These are phyloP conservation scores for Phrynocephalus forsythii DNA, from an alignment of 2,797 vertebrate species.

Conservation along the genomic window DNA sequence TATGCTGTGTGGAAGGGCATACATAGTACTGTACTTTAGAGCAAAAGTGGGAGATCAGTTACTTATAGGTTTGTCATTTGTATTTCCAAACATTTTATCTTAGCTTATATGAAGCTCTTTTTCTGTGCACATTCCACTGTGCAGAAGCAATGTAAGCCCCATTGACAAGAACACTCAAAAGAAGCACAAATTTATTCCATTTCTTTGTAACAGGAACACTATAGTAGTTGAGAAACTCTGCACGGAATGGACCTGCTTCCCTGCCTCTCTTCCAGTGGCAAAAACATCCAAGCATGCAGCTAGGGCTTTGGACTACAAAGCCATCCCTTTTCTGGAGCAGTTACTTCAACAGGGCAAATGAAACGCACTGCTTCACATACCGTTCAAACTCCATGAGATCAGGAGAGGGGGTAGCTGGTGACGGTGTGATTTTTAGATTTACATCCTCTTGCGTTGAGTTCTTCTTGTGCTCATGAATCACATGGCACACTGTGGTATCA, in stretches of 20 bases:
- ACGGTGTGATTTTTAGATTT: constrained; percentile 52
- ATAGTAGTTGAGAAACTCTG: background rate
- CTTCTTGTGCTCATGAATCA: constrained; percentile 57
- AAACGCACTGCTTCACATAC: constrained; percentile 67
- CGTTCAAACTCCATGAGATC: constrained; percentile 84
- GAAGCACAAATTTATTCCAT: background rate
- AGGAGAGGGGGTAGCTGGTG: constrained; percentile 55
- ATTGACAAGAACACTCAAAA: background rate
- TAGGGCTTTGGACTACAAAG: background rate
- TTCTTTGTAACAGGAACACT: background rate
- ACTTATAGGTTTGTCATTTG: background rate
- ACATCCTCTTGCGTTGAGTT: constrained; percentile 60
- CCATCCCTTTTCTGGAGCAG: background rate
- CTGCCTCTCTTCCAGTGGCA: background rate
- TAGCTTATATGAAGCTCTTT: background rate
- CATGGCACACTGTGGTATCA: constrained; percentile 37
- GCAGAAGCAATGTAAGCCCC: background rate
- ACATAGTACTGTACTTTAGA: background rate
- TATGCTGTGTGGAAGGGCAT: background rate
- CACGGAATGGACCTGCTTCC: background rate
- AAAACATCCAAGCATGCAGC: background rate
- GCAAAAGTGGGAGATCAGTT: background rate
- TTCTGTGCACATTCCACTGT: background rate
- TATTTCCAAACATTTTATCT: constrained; percentile 12
- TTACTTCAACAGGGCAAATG: accelerated